phyloP scores from a whole-genome alignment of 2,888 invertebrate species.

The Campoletis raptor region DNA sequence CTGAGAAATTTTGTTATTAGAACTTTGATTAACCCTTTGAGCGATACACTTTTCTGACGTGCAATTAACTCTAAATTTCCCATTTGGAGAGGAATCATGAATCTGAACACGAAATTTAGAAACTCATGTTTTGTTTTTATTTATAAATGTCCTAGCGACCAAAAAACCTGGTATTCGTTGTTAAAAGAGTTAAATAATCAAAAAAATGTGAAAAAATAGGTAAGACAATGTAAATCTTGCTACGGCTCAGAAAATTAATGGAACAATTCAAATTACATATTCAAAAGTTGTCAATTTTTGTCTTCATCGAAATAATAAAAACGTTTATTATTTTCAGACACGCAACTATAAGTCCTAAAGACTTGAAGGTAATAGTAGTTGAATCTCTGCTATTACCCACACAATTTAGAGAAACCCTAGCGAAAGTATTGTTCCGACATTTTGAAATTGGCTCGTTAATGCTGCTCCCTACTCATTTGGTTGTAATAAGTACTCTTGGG shows the following conservation, averaged over 20 bases:
- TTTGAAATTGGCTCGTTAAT: slow-evolving; percentile 93
- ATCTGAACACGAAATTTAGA: no score
- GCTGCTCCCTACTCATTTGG: slow-evolving; percentile 94
- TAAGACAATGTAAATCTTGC: no score
- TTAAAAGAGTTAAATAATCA: no score
- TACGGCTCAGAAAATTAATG: no score
- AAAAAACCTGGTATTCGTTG: no score
- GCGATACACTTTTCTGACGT: no score
- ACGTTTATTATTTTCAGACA: slow-evolving; percentile 87
- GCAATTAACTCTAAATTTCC: no score
- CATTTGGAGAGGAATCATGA: no score
- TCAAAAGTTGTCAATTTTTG: background rate
- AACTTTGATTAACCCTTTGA: background rate
- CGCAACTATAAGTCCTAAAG: slow-evolving; percentile 96
- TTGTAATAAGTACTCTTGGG: slow-evolving; percentile 93
- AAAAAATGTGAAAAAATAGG: no score
- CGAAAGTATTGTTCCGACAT: slow-evolving; percentile 96
- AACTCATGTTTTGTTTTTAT: no score
- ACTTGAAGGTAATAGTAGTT: slow-evolving; percentile 95
- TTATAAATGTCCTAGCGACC: no score
- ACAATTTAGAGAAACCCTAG: slow-evolving; percentile 93
- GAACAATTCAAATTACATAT: background rate
- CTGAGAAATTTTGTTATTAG: background rate
- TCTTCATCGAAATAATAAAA: slow-evolving; percentile 1
- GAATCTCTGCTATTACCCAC: slow-evolving; percentile 95